Conservation (phyloP, 2,113 vertebrate species). For the Eolophus roseicapilla region DNA sequence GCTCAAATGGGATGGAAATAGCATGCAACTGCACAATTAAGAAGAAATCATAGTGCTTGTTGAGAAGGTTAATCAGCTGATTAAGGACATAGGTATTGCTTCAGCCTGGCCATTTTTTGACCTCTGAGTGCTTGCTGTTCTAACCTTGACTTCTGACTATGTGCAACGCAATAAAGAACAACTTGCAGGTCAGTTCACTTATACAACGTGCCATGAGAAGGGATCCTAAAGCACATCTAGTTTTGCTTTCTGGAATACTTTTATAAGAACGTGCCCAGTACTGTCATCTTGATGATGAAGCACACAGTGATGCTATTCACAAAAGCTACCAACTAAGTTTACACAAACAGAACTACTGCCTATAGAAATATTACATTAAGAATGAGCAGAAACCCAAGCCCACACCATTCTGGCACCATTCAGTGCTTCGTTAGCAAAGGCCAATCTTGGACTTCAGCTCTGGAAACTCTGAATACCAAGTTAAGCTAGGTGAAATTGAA, state of each 20-base stretch:
- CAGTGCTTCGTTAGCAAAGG: neutral
- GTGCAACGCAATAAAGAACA: neutral
- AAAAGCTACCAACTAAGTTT: neutral
- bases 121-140: neutral
- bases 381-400: neutral
- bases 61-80: neutral
- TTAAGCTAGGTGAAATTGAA: neutral
- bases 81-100: neutral
- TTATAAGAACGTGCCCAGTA: neutral
- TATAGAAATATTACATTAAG: neutral
- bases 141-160: neutral
- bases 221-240: neutral
- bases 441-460: neutral
- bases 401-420: neutral
- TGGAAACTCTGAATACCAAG: neutral
- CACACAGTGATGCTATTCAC: neutral
- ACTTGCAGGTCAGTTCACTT: neutral
- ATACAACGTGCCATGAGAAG: neutral
- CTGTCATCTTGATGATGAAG: neutral
- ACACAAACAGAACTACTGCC: accelerated
- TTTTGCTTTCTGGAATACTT: neutral
- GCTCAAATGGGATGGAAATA: neutral
- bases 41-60: neutral
- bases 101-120: neutral
- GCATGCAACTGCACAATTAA: neutral